Base-by-base conservation (phyloP, 2,113 vertebrate species). In the Menura novaehollandiae region DNA sequence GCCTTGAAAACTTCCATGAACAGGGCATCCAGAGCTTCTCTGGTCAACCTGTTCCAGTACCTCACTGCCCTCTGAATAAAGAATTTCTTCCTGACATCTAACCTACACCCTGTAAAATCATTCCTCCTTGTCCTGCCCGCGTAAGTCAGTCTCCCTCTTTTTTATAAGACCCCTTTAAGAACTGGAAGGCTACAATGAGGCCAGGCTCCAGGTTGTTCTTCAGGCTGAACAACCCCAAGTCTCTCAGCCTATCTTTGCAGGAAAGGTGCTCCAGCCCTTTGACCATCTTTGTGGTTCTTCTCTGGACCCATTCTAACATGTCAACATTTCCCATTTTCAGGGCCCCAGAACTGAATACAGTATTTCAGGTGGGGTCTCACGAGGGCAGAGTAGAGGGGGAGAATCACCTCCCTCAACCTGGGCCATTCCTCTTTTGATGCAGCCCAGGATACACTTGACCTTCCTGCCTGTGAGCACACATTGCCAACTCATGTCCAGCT, bases 101-200 rank as follows among this genome's bases (percentile, higher is more conserved):
- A n/a, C 6, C n/a, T 72, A 63, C 47, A 56, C 26, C 26, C 22
- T 37, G 12, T 33, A 51, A 72, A 80, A 51, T 13, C 32, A 56
- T 15, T 37, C 8, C 21, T 10, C 32, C 51, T 56, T 15, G 20
- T 58, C 17, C 26, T 64, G 26, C 2, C 17, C 1, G 0, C 22
- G 5, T 56, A 49, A 56, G 21, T 26, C 49, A 41, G 16, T 49
- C 41, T 26, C n/a, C 24, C 16, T 63, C 9, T 8, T 56, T 43
- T 56, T 18, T 6, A 49, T 8, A 64, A 64, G 17, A 27, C 9
- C 43, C 2, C 35, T 72, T 75, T 23, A 47, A 59, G 43, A 32
- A 41, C 14, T 27, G 24, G 16, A 56, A 72, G 43, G 43, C 49
- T 32, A 24, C 35, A 18, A 11, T 32, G 30, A 80, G 16, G 16